A percentile compares a stretch with the other conserved stretches of the same genome.
Evolutionary conservation across 2,888 invertebrate species (phyloP).

Genomic region (Dascillus cervinus): DNA sequence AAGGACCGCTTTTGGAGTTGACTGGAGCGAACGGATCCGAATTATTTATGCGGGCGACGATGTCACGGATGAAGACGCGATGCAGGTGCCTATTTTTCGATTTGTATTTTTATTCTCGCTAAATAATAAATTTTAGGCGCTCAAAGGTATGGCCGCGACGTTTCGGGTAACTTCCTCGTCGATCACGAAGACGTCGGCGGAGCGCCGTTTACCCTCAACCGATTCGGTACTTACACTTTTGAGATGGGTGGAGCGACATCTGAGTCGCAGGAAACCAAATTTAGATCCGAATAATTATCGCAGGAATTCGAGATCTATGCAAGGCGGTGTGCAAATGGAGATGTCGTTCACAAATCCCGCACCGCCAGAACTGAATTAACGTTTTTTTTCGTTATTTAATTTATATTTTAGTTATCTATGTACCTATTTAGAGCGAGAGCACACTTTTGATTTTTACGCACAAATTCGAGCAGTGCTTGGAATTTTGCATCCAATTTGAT

Average conservation of each 20-base stretch:
- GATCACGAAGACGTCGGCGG: constrained; percentile 80
- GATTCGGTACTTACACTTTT: constrained; percentile 85
- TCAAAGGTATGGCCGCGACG: constrained; percentile 89
- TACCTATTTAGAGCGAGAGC: too few species aligned
- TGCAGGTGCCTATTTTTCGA: constrained; percentile 54
- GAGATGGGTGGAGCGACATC: constrained; percentile 83
- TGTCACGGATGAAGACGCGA: constrained; percentile 83
- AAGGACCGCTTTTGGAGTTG: constrained; percentile 82
- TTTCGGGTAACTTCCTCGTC: constrained; percentile 81
- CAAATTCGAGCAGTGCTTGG: too few species aligned
- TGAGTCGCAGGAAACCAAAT: constrained; percentile 67
- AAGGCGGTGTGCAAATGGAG: constrained; percentile 68
- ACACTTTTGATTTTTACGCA: too few species aligned
- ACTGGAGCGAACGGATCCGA: constrained; percentile 84
- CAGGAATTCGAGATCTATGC: constrained; percentile 59
- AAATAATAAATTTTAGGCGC: constrained; percentile 66
- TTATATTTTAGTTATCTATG: too few species aligned
- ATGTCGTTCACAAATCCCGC: constrained; percentile 67
- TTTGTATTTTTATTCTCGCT: constrained; percentile 2
- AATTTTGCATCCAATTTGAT: too few species aligned
- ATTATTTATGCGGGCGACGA: constrained; percentile 88
- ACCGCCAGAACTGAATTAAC: too few species aligned
- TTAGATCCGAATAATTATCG: constrained; percentile 40
- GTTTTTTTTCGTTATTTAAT: too few species aligned
- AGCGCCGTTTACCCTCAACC: constrained; percentile 77